Base-by-base conservation (phyloP, 2,888 invertebrate genomes). In the Amiota mariae region DNA sequence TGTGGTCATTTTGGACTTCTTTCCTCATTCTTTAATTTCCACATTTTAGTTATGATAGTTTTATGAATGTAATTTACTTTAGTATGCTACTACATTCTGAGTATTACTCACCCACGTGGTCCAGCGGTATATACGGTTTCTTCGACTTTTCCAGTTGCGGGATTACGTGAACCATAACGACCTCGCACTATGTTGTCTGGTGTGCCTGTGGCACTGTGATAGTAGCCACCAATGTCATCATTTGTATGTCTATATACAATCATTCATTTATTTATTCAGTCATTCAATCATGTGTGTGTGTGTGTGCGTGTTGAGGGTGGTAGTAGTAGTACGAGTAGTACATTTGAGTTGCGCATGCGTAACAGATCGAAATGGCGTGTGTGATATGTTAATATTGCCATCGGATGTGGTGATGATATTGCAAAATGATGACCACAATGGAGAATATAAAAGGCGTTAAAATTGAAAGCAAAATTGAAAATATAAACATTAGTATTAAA, bases 51-150 rank as follows among this genome's bases (percentile, higher is more conserved):
- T 75, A 72, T 49, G 46, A 56, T 8, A 18, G 8, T 6, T 46
- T 36, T 63, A 36, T 13, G n/a, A 13, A 56, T 10, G 36, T 24
- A 24, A 2, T 24, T 24, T 24, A 24, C 24, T 36, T 36, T 36
- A 36, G 36, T 36, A 6, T 36, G 36, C 36, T 36, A 36, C 6
- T 20, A n/a, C 67, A 72, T 66, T 36, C 36, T 36, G 36, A 36
- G 2, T 36, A 4, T 73, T 80, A 85, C 91, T 91, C 85, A 93
- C 91, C 95, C 95, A 88, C 94, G 92, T 76, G 94, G 93, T 73
- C 95, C 95, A 59, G 95, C 94, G 10, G 95, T 94, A 87, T 95
- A 95, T 61, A 93, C 91, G 3, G 94, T 94, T 85, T 93, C 93
- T 83, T 94, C 94, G 70, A 94, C 91, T 68, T 91, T 92, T 72